Percentiles rank a stretch among this genome's conserved stretches.
Evolutionary conservation across 2,113 vertebrate species (phyloP).

Genomic region (Hucho hucho): DNA sequence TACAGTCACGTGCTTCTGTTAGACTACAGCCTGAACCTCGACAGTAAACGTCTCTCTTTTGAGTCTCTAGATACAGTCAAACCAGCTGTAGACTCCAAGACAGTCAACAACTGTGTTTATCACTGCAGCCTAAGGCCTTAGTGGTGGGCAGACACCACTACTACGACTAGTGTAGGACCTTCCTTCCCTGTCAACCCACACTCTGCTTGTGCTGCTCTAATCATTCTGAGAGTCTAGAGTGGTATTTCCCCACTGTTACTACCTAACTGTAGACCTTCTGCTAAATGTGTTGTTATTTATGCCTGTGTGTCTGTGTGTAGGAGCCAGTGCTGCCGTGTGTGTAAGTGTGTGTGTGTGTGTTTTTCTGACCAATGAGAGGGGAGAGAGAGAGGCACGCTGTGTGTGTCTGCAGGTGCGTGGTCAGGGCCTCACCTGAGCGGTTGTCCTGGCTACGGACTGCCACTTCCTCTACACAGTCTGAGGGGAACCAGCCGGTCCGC

Average conservation of each 20-base stretch:
- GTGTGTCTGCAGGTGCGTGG: conserved; percentile 6
- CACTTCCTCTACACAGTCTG: conserved; percentile 90
- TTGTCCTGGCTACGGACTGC: conserved; percentile 83
- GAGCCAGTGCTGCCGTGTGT: not conserved
- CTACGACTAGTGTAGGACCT: too few species aligned
- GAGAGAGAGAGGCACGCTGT: not conserved
- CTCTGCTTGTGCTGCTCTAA: too few species aligned
- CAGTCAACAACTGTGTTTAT: too few species aligned
- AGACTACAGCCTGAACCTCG: not conserved
- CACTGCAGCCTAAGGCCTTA: not conserved
- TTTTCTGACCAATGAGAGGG: not conserved
- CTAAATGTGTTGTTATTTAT: too few species aligned
- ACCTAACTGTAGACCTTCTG: too few species aligned
- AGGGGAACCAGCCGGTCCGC: conserved; percentile 90
- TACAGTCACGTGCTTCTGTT: not conserved
- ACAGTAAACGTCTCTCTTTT: too few species aligned
- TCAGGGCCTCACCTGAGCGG: conserved; percentile 78
- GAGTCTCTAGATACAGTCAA: not conserved
- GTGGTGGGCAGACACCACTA: not conserved
- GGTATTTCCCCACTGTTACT: too few species aligned
- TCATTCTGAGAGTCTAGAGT: too few species aligned
- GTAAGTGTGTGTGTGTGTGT: conserved; percentile 3
- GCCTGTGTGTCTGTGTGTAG: too few species aligned
- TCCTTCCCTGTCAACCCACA: too few species aligned
- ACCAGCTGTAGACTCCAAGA: too few species aligned